Conservation (phyloP, 2,113 vertebrate genomes). For the Oreotrochilus melanogaster region DNA sequence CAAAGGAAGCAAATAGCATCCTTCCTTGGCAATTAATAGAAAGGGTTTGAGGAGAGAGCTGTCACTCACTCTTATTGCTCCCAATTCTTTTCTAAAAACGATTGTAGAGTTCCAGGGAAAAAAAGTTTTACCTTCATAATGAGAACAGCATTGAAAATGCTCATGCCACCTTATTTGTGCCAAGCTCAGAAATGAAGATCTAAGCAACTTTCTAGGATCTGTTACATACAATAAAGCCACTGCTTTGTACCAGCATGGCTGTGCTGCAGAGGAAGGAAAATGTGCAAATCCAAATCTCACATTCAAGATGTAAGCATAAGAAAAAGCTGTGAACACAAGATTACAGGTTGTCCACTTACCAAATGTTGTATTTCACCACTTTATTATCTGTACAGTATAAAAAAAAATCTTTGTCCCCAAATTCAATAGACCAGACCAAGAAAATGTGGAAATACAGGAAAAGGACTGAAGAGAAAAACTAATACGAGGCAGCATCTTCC, state of each 20-base stretch:
- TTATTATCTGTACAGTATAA: not conserved
- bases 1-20: constrained; percentile 56
- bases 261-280: not conserved
- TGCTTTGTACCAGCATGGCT: not conserved
- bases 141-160: constrained; percentile 44
- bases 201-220: constrained; percentile 48
- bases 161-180: constrained; percentile 45
- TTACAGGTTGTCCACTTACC: constrained; percentile 28
- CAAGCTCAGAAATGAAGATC: constrained; percentile 54
- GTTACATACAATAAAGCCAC: constrained; percentile 19
- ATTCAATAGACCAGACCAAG: not conserved
- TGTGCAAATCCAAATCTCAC: constrained; percentile 33
- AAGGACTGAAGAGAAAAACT: not conserved
- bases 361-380: not conserved
- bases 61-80: constrained; percentile 58
- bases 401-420: not conserved
- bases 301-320: not conserved
- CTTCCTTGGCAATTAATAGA: constrained; percentile 25
- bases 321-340: constrained; percentile 13
- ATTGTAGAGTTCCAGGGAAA: constrained; percentile 20
- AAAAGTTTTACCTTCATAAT: constrained; percentile 61
- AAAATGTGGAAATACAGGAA: not conserved
- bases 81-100: constrained; percentile 50
- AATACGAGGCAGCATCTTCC: not conserved
- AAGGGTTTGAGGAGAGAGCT: constrained; percentile 42